These are phyloP conservation scores for Halisarca cf. caerulea DNA, from an alignment of 37 sponge, comb jelly and placozoan species.

Conservation along the genomic window DNA sequence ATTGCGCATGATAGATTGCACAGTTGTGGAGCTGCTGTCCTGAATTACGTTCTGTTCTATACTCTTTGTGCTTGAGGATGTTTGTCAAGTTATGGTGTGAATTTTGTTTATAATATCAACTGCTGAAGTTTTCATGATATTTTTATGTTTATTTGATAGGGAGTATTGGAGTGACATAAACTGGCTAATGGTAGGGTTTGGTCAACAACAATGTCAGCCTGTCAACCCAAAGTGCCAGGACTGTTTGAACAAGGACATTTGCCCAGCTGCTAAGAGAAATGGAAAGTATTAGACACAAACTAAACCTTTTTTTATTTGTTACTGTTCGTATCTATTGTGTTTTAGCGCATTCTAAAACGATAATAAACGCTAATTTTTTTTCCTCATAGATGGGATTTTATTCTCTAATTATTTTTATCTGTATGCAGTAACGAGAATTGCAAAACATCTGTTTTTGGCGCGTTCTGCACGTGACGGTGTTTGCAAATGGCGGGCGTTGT, in stretches of 20 bases:
- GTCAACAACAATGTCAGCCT: slow-evolving; percentile 85
- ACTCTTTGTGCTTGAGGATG: too few species aligned
- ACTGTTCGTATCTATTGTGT: not conserved
- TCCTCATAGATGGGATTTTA: not conserved
- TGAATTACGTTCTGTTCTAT: too few species aligned
- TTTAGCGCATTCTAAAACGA: not conserved
- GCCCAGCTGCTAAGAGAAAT: slow-evolving; percentile 54
- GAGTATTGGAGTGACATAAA: slow-evolving; percentile 88
- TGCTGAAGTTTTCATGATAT: too few species aligned
- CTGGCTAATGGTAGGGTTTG: slow-evolving; percentile 90
- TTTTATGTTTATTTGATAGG: too few species aligned
- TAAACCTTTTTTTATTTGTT: not conserved
- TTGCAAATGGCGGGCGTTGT: too few species aligned
- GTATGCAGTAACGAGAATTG: too few species aligned
- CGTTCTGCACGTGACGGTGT: too few species aligned
- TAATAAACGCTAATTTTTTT: too few species aligned
- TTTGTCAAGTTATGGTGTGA: too few species aligned
- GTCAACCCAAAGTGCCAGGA: slow-evolving; percentile 71
- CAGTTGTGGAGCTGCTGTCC: not conserved
- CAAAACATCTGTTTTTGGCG: too few species aligned
- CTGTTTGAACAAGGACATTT: slow-evolving; percentile 86
- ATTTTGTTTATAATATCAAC: too few species aligned
- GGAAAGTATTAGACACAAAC: not conserved
- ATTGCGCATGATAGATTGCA: not conserved
- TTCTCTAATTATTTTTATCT: too few species aligned